These are phyloP conservation scores for Felis chaus DNA, from an alignment of 2,113 vertebrate genomes.

Conservation along the genomic window DNA sequence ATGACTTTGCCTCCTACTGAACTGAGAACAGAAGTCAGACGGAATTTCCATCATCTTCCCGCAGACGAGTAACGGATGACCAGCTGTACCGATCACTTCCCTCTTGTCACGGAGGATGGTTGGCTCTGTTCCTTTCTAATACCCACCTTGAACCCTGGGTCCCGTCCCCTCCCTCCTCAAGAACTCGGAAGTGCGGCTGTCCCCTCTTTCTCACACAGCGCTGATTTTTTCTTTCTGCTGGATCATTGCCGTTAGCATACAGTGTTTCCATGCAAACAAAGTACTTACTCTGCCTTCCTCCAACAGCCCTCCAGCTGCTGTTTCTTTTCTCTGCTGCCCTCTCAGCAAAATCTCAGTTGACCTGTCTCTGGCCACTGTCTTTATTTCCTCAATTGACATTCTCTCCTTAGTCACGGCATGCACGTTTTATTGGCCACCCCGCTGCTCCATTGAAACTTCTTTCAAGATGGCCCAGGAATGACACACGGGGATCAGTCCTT, in stretches of 20 bases:
- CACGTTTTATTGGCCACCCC: background rate
- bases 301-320: background rate
- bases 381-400: background rate
- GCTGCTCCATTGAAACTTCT: background rate
- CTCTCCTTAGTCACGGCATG: background rate
- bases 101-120: background rate
- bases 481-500: background rate
- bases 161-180: background rate
- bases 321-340: background rate
- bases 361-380: background rate
- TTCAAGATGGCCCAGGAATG: background rate
- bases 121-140: background rate
- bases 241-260: background rate
- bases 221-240: background rate
- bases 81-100: background rate
- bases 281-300: background rate
- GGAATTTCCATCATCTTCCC: background rate
- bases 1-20: background rate
- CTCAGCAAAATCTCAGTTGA: background rate
- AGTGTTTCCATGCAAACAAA: background rate
- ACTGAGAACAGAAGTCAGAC: background rate
- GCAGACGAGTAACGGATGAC: background rate
- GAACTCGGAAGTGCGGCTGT: background rate
- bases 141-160: background rate
- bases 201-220: background rate